Percentiles rank a stretch among this genome's conserved stretches.
Evolutionary conservation across 2,113 vertebrate genomes (phyloP).

Genomic region (Ceyx margarethae): DNA sequence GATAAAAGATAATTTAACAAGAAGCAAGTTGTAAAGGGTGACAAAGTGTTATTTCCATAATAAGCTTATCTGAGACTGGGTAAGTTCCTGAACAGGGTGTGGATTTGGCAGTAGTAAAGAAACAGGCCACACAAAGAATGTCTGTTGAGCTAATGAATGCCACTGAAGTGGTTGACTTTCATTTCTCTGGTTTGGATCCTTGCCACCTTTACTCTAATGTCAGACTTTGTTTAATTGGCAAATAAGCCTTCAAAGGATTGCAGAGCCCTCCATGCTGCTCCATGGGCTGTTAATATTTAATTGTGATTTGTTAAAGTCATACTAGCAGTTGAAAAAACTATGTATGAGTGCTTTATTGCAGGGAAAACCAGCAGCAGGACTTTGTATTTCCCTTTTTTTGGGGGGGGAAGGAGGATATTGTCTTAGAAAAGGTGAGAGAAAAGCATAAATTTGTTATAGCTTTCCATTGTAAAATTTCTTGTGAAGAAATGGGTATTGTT

Average conservation of each 20-base stretch:
- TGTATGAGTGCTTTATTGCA: conserved; percentile 71
- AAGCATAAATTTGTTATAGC: background rate
- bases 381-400: conserved; percentile 31
- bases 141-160: conserved; percentile 81
- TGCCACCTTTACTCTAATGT: conserved; percentile 81
- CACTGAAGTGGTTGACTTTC: conserved; percentile 75
- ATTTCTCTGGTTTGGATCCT: conserved; percentile 83
- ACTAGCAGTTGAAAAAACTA: conserved; percentile 73
- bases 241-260: conserved; percentile 80
- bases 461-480: background rate
- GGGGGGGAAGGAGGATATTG: background rate
- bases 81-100: conserved; percentile 80
- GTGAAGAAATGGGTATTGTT: background rate
- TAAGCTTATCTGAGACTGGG: conserved; percentile 79
- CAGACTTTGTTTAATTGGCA: conserved; percentile 83
- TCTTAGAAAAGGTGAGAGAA: background rate
- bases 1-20: conserved; percentile 85
- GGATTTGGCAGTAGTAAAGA: conserved; percentile 79
- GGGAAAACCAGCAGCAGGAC: conserved; percentile 50
- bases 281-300: conserved; percentile 78
- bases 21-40: conserved; percentile 78
- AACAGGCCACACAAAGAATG: conserved; percentile 82
- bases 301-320: conserved; percentile 79
- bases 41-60: conserved; percentile 85
- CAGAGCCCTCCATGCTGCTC: conserved; percentile 69